These are phyloP conservation scores for Hypselothyrea guttata DNA, from an alignment of 2,888 invertebrate species.

Conservation along the genomic window DNA sequence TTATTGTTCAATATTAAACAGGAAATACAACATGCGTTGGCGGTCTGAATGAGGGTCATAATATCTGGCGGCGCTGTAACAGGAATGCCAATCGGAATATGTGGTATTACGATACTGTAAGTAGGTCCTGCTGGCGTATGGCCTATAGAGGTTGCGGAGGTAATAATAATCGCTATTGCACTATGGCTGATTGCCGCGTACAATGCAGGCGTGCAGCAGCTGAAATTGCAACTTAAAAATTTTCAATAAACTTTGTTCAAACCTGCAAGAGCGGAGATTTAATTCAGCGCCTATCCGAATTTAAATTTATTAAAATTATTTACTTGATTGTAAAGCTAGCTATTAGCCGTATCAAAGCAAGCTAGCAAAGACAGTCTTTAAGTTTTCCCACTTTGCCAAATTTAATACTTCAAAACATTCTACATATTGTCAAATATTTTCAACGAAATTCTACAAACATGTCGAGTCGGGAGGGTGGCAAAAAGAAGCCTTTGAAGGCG, in stretches of 20 bases:
- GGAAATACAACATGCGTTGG: conserved; percentile 5
- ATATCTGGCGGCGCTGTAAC: not conserved
- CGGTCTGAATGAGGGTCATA: conserved; percentile 10
- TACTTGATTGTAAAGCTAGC: no score
- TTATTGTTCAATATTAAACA: not conserved
- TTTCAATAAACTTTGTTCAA: no score
- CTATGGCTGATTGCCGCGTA: conserved; percentile 8
- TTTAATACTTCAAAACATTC: no score
- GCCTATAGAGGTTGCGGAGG: conserved; percentile 16
- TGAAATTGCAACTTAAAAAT: no score
- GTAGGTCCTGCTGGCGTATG: conserved; percentile 9
- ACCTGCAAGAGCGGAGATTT: no score
- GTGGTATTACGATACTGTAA: conserved; percentile 15
- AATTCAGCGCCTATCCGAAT: no score
- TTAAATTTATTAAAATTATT: no score
- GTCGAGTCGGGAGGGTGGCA: conserved; percentile 95
- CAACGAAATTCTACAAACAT: conserved; percentile 82
- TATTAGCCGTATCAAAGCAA: no score
- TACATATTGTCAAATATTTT: no score
- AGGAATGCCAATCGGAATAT: conserved; percentile 5
- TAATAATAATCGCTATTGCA: conserved; percentile 21
- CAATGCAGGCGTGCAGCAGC: no score
- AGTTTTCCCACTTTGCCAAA: no score
- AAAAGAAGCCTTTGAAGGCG: conserved; percentile 96
- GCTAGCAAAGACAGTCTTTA: no score